Conservation (phyloP, 2,113 vertebrate genomes). For the Tragelaphus imberbis region DNA sequence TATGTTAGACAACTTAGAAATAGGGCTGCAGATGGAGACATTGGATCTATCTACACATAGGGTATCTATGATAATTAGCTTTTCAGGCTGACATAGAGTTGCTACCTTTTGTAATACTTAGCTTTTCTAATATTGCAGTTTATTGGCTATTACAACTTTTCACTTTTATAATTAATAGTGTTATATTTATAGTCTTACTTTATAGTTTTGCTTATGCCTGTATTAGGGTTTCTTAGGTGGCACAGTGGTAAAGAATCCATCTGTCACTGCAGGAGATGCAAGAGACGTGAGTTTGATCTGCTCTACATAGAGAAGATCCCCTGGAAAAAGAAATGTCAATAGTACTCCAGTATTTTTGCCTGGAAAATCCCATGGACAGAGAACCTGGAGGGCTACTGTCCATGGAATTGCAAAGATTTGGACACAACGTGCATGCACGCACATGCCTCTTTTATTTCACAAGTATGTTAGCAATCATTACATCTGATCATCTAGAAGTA, state of each 20-base stretch:
- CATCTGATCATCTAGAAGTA: not conserved
- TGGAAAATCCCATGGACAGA: not conserved
- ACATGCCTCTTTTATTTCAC: not conserved
- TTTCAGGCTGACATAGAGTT: not conserved
- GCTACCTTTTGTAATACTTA: not conserved
- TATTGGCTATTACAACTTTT: not conserved
- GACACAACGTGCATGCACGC: not conserved
- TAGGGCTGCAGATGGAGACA: rapidly evolving
- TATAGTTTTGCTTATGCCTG: not conserved
- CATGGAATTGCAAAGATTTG: not conserved
- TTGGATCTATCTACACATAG: not conserved
- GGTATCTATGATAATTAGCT: not conserved
- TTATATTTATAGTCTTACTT: not conserved
- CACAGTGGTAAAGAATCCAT: not conserved
- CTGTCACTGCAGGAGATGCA: not conserved
- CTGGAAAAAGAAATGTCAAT: not conserved
- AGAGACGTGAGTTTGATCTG: not conserved
- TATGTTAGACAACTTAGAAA: not conserved
- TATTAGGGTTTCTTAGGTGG: not conserved
- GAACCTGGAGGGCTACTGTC: not conserved
- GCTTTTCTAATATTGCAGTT: not conserved
- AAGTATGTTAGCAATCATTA: not conserved
- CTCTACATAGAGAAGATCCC: not conserved
- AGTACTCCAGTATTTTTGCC: not conserved
- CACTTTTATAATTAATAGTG: not conserved